Base-by-base conservation (phyloP, 2,888 invertebrate species). In the Chymomyza amoena region DNA sequence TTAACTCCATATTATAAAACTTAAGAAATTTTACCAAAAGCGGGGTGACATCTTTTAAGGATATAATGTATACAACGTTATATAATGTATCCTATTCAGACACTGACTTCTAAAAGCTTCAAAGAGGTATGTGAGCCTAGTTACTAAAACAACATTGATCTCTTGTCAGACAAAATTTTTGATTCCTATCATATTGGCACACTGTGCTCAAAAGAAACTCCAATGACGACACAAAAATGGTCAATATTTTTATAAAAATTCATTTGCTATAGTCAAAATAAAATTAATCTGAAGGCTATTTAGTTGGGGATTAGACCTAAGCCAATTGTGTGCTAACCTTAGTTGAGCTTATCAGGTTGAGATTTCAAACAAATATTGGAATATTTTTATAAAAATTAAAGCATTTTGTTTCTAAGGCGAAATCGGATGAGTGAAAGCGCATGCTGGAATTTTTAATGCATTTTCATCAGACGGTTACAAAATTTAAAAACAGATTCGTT, bases 401-500 rank as follows among this genome's bases (percentile, higher is more conserved):
- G 7, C 2, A 13, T 45, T 45, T 13, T 1, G 39, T 45, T 45
- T 13, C 39, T 45, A 45, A 13, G 39, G 39, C 32, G 32, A 45
- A 45, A 45, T 45, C 39, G 39, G 13, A 45, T 45, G 10, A 70
- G 70, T 69, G 66, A 72, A 67, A 75, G 69, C 65, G 39, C 32
- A 57, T 63, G 70, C 64, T 75, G 67, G 56, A 75, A 78, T 72
- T 25, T 20, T 10, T 20, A 52, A 16, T 67, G 56, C 50, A 67
- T 51, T 28, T 78, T 65, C 18, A 66, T 77, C 73, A 85, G 84
- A 68, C 75, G 61, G 75, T 72, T 80, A 85, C 81, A 69, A 36
- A 5, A 28, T 2, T 20, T 20, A 32, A 39, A 39, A 39, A 39
- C 39, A 39, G 13, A 45, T 4, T 1, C 39, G 10, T 2, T n/a